A percentile compares a stretch with the other conserved stretches of the same genome.
These are phyloP conservation scores for Trachurus trachurus DNA, from an alignment of 2,797 vertebrate genomes.

Conservation along the genomic window DNA sequence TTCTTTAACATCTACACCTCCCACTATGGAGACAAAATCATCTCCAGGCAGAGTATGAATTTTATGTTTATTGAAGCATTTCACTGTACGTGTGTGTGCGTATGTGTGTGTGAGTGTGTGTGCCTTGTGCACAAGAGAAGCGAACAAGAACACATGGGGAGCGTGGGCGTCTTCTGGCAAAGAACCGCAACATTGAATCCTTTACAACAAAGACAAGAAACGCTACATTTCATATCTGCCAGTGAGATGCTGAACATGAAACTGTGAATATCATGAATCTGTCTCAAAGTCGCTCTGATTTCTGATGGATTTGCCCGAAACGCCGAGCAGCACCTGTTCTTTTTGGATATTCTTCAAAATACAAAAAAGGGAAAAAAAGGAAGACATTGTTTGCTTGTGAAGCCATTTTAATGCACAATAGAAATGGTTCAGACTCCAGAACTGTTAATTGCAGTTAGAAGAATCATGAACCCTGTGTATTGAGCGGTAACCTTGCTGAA, in stretches of 20 bases:
- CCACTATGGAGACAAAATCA: slow-evolving; percentile 21
- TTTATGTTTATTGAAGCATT: slow-evolving; percentile 45
- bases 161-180: slow-evolving; percentile 83
- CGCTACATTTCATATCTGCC: slow-evolving; percentile 72
- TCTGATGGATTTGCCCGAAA: slow-evolving; percentile 38
- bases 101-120: slow-evolving; percentile 19
- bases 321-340: slow-evolving; percentile 10
- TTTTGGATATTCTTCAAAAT: slow-evolving; percentile 15
- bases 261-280: slow-evolving; percentile 39
- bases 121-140: slow-evolving; percentile 53
- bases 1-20: slow-evolving; percentile 38
- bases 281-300: slow-evolving; percentile 45
- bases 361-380: too few species aligned
- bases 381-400: not conserved
- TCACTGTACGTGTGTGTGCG: not conserved
- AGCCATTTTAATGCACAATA: not conserved
- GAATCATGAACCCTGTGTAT: not conserved
- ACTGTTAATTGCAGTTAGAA: not conserved
- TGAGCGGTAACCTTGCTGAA: slow-evolving; percentile 14
- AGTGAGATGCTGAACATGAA: slow-evolving; percentile 54
- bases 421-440: slow-evolving; percentile 10
- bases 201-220: slow-evolving; percentile 76
- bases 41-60: slow-evolving; percentile 36
- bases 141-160: slow-evolving; percentile 79
- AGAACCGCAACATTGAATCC: slow-evolving; percentile 69